Conservation (phyloP, 1,140 invertebrate species). For the Brachystomella parvula region DNA sequence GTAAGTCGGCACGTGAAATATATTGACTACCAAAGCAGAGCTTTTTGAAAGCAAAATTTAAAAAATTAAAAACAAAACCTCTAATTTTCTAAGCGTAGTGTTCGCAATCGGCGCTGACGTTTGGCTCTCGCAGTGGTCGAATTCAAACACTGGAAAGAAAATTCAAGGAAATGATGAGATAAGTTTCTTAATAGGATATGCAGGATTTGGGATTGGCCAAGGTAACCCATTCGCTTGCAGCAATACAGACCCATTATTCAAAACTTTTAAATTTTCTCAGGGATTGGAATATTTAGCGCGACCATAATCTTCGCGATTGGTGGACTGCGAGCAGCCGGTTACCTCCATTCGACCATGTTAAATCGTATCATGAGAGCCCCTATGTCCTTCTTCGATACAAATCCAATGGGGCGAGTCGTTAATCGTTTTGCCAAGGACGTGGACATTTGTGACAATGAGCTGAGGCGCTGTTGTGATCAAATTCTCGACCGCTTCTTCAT, state of each 20-base stretch:
- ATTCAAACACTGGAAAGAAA: constrained; percentile 15
- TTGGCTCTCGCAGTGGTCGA: constrained; percentile 36
- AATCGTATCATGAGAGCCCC: constrained; percentile 57
- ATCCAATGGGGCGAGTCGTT: constrained; percentile 71
- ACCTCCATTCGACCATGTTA: constrained; percentile 59
- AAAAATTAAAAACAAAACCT: neutral
- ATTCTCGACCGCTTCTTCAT: constrained; percentile 41
- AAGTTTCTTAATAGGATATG: constrained; percentile 27
- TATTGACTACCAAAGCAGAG: too few relatives aligned
- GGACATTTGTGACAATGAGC: constrained; percentile 54
- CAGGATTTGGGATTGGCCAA: constrained; percentile 32
- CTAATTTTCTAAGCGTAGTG: constrained; percentile 7
- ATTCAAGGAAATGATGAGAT: neutral
- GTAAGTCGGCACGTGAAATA: too few relatives aligned
- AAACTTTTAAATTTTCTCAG: constrained; percentile 12
- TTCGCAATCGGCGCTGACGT: constrained; percentile 33
- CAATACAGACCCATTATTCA: neutral
- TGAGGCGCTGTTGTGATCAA: constrained; percentile 42
- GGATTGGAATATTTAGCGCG: constrained; percentile 38
- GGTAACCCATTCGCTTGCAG: constrained; percentile 12
- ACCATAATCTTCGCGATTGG: constrained; percentile 44
- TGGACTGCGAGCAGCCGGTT: constrained; percentile 56
- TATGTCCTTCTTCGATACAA: constrained; percentile 74
- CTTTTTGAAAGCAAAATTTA: constrained; percentile 33
- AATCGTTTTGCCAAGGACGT: constrained; percentile 81